These are phyloP conservation scores for Poecilia velifera DNA, from an alignment of 2,797 vertebrate genomes.

Conservation along the genomic window DNA sequence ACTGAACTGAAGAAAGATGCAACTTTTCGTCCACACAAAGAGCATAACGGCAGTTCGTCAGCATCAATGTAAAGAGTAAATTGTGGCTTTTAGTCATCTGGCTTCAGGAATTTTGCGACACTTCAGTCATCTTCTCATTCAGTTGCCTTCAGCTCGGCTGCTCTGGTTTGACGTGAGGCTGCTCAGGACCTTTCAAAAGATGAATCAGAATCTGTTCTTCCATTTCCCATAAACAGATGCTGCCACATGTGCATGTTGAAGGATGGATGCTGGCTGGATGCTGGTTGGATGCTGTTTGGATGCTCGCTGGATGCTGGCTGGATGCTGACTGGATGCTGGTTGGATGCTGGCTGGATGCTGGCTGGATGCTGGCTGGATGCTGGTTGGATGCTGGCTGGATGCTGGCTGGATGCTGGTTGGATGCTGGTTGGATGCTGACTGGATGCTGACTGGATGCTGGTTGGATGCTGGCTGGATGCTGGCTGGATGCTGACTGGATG, in stretches of 20 bases:
- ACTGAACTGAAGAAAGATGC: background rate
- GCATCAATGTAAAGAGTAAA: background rate
- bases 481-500: too few species aligned
- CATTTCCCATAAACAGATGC: background rate
- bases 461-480: too few species aligned
- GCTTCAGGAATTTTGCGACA: conserved; percentile 1
- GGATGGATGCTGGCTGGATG: background rate
- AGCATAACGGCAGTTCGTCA: background rate
- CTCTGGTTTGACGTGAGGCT: background rate
- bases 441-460: too few species aligned
- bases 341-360: too few species aligned
- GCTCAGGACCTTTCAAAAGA: background rate
- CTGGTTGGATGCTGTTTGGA: background rate
- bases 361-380: too few species aligned
- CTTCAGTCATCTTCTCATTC: background rate
- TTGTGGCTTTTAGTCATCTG: conserved; percentile 10
- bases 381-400: too few species aligned
- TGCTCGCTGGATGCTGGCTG: too few species aligned
- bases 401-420: too few species aligned
- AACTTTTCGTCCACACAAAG: background rate
- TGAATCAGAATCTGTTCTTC: background rate
- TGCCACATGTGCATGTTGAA: background rate
- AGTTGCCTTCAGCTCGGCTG: background rate
- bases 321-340: too few species aligned
- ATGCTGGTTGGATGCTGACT: too few species aligned